Base-by-base conservation (phyloP, 2,888 invertebrate species). In the Dexiosoma caninum region DNA sequence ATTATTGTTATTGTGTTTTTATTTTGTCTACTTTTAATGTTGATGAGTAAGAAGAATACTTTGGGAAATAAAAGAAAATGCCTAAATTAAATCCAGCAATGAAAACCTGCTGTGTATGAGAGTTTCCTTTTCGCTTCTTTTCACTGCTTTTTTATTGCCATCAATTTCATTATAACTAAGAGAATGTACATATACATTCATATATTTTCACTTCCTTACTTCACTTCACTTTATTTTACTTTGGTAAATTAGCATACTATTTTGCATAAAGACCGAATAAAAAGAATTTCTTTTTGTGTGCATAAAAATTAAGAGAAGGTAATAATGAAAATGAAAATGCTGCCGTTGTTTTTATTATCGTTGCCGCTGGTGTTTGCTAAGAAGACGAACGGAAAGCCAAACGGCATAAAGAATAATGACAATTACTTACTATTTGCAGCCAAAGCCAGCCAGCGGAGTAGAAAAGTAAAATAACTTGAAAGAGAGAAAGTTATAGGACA, bases 191-290 rank as follows among this genome's bases (percentile, higher is more conserved):
- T 8, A 44, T 19, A 30, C n/a, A 30, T 37, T 2, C 27, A 49
- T 21, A 32, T n/a, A 32, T 77, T 78, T 66, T 16, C 27, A 40
- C 60, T 59, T 67, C 42, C 44, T 37, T 37, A 21, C 42, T 55
- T 70, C 32, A 40, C 12, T 72, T 46, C 32, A 40, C 12, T 72
- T 46, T 51, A 21, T 8, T 66, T 49, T 60, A 57, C 59, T 75
- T 49, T 46, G 49, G 10, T 23, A 70, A 49, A 67, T 57, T 78
- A 53, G 72, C 60, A 64, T 66, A 75, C 67, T 79, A 71, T 72
- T 83, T 84, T 83, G 82, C 83, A 84, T 84, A 84, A 83, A 83
- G 81, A 59, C 32, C 23, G 79, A 82, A 83, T 83, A 55, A 55
- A 23, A 10, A 51, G 23, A 53, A 60, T 10, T n/a, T 2, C 10